Conservation (phyloP, 1,140 invertebrate species). For the Zaprionus ornatus region DNA sequence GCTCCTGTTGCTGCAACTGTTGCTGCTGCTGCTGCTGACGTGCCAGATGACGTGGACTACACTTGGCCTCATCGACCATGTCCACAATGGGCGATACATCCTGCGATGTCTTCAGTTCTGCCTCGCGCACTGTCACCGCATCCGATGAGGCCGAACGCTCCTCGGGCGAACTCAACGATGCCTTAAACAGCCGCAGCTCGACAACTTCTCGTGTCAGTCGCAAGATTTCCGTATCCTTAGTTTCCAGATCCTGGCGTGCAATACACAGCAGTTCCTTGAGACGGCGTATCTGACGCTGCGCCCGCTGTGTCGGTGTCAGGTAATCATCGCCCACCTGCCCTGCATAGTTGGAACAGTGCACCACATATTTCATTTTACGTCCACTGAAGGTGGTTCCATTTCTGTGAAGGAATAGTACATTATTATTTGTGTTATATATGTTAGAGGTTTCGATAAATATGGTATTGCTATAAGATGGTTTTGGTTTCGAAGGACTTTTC, state of each 20-base stretch:
- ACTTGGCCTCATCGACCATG: slow-evolving; percentile 83
- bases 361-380: slow-evolving; percentile 89
- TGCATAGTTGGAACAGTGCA: slow-evolving; percentile 92
- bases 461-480: too few species aligned
- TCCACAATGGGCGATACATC: slow-evolving; percentile 84
- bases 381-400: slow-evolving; percentile 91
- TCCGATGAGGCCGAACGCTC: slow-evolving; percentile 90
- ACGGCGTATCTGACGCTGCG: slow-evolving; percentile 90
- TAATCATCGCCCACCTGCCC: slow-evolving; percentile 90
- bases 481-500: too few species aligned
- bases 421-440: too few species aligned
- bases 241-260: slow-evolving; percentile 90
- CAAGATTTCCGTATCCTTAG: slow-evolving; percentile 92
- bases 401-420: slow-evolving; percentile 65
- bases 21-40: slow-evolving; percentile 54
- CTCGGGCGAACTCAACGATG: slow-evolving; percentile 89
- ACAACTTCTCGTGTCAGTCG: slow-evolving; percentile 92
- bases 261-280: slow-evolving; percentile 89
- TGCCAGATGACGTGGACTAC: slow-evolving; percentile 83
- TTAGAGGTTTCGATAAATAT: too few species aligned
- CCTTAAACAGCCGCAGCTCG: slow-evolving; percentile 91
- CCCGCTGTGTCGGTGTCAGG: slow-evolving; percentile 93
- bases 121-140: slow-evolving; percentile 89
- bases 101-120: slow-evolving; percentile 84
- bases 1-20: slow-evolving; percentile 40